A percentile compares a stretch with the other conserved stretches of the same genome.
These are phyloP conservation scores for Rosalia funebris DNA, from an alignment of 2,888 invertebrate genomes.

Conservation along the genomic window DNA sequence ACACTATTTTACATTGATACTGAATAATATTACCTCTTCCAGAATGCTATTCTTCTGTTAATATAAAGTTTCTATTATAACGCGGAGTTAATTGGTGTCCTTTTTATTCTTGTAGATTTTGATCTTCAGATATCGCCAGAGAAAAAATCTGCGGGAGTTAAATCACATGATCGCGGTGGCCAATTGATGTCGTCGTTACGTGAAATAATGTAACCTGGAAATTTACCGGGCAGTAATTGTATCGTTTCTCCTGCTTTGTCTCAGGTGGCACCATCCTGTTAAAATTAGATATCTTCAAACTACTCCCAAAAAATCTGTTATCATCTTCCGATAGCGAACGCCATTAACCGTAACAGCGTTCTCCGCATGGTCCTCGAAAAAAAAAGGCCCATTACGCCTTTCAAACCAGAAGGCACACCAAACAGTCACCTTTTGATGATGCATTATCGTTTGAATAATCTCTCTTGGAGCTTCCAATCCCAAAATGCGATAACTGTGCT, in stretches of 20 bases:
- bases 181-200: too few relatives aligned
- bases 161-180: too few relatives aligned
- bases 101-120: too few relatives aligned
- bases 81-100: too few relatives aligned
- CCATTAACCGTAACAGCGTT: not conserved
- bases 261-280: not conserved
- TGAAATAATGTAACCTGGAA: too few relatives aligned
- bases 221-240: too few relatives aligned
- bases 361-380: not conserved
- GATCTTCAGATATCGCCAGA: too few relatives aligned
- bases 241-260: not conserved
- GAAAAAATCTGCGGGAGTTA: too few relatives aligned
- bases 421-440: not conserved
- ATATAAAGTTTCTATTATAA: too few relatives aligned
- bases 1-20: too few relatives aligned
- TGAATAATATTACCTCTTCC: too few relatives aligned
- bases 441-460: conserved; percentile 7
- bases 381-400: not conserved
- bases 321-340: not conserved
- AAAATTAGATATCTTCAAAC: not conserved
- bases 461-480: not conserved
- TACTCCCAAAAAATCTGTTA: not conserved
- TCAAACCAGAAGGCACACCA: not conserved
- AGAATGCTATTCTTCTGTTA: too few relatives aligned
- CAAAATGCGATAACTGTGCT: conserved; percentile 8